Percentiles rank a stretch among this genome's conserved stretches.
Conservation (phyloP, 2,888 invertebrate species). For the Erebia palarica region DNA sequence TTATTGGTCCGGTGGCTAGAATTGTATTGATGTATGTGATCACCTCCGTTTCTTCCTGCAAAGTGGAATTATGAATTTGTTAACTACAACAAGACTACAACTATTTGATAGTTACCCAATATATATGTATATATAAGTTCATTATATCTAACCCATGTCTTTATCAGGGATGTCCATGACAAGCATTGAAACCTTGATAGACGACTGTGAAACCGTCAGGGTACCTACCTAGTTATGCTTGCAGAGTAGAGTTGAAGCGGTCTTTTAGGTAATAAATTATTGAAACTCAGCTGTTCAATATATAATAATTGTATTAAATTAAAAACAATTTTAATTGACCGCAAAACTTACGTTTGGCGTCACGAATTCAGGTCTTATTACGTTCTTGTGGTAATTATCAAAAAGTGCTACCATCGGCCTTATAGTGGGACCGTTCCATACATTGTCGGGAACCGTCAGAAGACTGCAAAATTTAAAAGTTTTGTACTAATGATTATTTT, state of each 20-base stretch:
- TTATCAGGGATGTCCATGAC: too few species aligned
- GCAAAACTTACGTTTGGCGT: conserved; percentile 76
- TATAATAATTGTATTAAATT: too few species aligned
- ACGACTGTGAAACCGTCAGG: too few species aligned
- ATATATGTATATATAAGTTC: not conserved
- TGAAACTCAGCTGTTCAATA: too few species aligned
- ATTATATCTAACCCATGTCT: not conserved
- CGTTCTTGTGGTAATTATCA: conserved; percentile 90
- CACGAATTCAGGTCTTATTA: conserved; percentile 85
- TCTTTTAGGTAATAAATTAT: too few species aligned
- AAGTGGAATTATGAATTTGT: conserved; percentile 28
- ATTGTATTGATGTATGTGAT: conserved; percentile 87
- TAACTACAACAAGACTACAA: too few species aligned
- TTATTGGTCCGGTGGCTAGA: conserved; percentile 87
- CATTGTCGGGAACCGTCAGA: conserved; percentile 84
- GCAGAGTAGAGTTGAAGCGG: too few species aligned
- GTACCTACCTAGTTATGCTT: too few species aligned
- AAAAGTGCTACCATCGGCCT: conserved; percentile 85
- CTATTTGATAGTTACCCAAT: too few species aligned
- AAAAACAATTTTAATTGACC: too few species aligned
- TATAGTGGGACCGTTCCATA: conserved; percentile 86
- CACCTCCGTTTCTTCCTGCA: conserved; percentile 86
- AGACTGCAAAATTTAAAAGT: conserved; percentile 74
- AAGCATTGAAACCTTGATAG: too few species aligned
- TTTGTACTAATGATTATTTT: not conserved